Conservation (phyloP, 1,140 invertebrate species). For the Drosophila grimshawi region DNA sequence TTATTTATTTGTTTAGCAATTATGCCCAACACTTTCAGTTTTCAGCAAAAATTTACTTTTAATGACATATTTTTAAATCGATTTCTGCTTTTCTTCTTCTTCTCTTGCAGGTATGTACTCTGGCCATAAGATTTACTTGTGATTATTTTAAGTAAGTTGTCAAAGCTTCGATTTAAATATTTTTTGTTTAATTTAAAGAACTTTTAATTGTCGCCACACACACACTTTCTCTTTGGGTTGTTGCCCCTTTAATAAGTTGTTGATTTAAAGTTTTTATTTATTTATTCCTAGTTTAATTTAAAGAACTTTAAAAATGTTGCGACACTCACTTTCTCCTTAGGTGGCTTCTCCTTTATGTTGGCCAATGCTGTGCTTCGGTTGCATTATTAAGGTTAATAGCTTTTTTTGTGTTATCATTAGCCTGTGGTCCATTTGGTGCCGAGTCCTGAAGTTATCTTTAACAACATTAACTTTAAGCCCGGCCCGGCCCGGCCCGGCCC, state of each 20-base stretch:
- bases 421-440: not conserved
- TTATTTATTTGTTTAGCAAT: slow-evolving; percentile 67
- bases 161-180: not conserved
- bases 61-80: slow-evolving; percentile 58
- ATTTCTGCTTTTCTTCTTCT: slow-evolving; percentile 26
- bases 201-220: not conserved
- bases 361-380: not conserved
- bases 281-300: not conserved
- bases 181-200: not conserved
- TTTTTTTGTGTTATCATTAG: slow-evolving; percentile 19
- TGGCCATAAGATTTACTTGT: slow-evolving; percentile 8
- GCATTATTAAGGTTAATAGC: slow-evolving; percentile 15
- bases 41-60: slow-evolving; percentile 51
- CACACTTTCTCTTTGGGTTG: not conserved
- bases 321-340: not conserved
- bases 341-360: too few species aligned
- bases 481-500: not conserved
- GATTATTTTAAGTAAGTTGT: slow-evolving; percentile 5
- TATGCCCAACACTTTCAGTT: slow-evolving; percentile 55
- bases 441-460: slow-evolving; percentile 29
- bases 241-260: too few species aligned
- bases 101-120: slow-evolving; percentile 66
- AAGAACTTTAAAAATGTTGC: not conserved
- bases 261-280: too few species aligned
- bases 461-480: slow-evolving; percentile 39